Conservation (phyloP, 2,113 vertebrate genomes). For the Orthonyx spaldingii region DNA sequence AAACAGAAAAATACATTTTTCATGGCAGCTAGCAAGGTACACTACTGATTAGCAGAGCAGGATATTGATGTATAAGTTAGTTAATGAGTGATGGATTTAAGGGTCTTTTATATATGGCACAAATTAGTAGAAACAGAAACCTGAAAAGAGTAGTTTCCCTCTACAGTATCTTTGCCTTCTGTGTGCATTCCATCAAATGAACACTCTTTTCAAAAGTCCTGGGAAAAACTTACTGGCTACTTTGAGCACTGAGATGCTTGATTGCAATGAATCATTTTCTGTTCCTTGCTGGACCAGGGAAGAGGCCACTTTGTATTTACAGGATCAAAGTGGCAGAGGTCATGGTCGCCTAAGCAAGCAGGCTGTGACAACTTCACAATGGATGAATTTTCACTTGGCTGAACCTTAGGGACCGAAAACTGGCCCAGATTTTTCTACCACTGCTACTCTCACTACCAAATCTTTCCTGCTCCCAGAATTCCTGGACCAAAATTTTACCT, state of each 20-base stretch:
- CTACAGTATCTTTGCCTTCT: not conserved
- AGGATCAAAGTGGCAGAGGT: not conserved
- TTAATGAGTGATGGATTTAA: not conserved
- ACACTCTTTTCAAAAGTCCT: conserved; percentile 33
- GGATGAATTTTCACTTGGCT: not conserved
- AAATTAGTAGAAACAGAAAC: not conserved
- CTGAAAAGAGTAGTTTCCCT: not conserved
- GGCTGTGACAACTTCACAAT: not conserved
- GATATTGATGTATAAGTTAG: not conserved
- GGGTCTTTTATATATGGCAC: not conserved
- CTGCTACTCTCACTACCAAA: not conserved
- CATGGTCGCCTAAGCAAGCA: not conserved
- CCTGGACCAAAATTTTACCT: not conserved
- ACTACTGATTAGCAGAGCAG: not conserved
- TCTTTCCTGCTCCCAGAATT: not conserved
- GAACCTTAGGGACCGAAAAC: not conserved
- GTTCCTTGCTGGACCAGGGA: not conserved
- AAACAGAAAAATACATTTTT: not conserved
- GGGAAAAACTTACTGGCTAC: conserved; percentile 38
- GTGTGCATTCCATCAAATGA: not conserved
- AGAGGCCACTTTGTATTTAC: not conserved
- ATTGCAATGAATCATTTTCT: conserved; percentile 45
- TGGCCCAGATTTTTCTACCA: not conserved
- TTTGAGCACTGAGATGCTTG: conserved; percentile 28
- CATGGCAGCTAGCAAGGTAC: not conserved